Base-by-base conservation (phyloP, 2,113 vertebrate species). In the Pterophyllum scalare region DNA sequence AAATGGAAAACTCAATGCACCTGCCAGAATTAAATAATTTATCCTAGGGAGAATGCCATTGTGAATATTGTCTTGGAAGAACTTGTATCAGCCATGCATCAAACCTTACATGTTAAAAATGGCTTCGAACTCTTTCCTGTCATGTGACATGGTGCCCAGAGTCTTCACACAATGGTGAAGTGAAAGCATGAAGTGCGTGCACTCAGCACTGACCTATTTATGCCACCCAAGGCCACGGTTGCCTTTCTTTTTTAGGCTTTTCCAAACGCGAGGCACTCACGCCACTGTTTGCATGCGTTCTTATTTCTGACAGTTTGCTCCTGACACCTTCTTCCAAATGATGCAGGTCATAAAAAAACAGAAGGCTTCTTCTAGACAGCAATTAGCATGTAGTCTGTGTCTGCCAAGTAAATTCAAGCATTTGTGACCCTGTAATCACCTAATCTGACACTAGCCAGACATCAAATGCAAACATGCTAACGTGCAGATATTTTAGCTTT, bases 201-300 rank as follows among this genome's bases (percentile, higher is more conserved):
- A 77, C 59, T 59, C 58, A 20, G 6, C 43, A 12, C 6, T 64
- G 77, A 26, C 60, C 58, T 82, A 54, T 58, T 75, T 81, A 31
- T 61, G 46, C 26, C 20, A 24, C 43, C 28, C 20, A 40, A 6
- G 57, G 43, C 28, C 79, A 72, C 64, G 20, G 64, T 58, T 75
- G 17, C 38, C 12, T 62, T 28, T 65, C 52, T 26, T 40, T 80
- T 80, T 59, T 46, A 4, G 7, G 38, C 6, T 6, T 79, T 64
- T 35, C 59, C 49, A 26, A 52, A 22, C 52, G 20, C 22, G 13
- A 54, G 43, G 28, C 9, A 49, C 64, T 70, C 61, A 52, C 38
- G 9, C 33, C 52, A 13, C 20, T 64, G 17, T 52, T 67, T 33
- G 52, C 0, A 5, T 52, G 24, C 58, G 49, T 77, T 65, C 20